These are phyloP conservation scores for Lacanobia oleracea DNA, from an alignment of 2,888 invertebrate species.

Conservation along the genomic window DNA sequence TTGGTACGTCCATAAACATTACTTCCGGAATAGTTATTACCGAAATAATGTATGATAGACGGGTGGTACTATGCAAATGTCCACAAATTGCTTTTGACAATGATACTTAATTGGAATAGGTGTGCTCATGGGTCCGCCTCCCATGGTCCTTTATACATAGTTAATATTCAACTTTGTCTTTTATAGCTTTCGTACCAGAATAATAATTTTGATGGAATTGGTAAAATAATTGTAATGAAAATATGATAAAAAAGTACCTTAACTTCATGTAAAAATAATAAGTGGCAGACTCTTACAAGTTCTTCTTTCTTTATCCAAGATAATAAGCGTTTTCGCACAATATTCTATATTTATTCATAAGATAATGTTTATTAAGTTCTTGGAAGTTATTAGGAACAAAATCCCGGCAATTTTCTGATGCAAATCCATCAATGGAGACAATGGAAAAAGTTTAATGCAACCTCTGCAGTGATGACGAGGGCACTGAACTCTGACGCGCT, in stretches of 20 bases:
- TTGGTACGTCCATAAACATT: slow-evolving; percentile 34
- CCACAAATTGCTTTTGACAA: slow-evolving; percentile 75
- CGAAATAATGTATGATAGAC: slow-evolving; percentile 70
- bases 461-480: slow-evolving; percentile 61
- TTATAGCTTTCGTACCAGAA: slow-evolving; percentile 22
- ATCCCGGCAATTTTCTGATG: slow-evolving; percentile 73
- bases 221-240: slow-evolving; percentile 9
- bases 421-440: slow-evolving; percentile 76
- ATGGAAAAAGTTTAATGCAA: slow-evolving; percentile 78
- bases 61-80: slow-evolving; percentile 77
- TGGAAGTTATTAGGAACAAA: slow-evolving; percentile 63
- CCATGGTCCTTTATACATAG: slow-evolving; percentile 48
- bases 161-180: slow-evolving; percentile 34
- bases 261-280: slow-evolving; percentile 20
- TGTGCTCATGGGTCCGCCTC: slow-evolving; percentile 58
- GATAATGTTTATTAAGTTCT: slow-evolving; percentile 50
- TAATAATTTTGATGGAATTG: slow-evolving; percentile 4
- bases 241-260: slow-evolving; percentile 11
- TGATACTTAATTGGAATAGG: slow-evolving; percentile 73
- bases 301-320: slow-evolving; percentile 31
- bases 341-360: slow-evolving; percentile 59
- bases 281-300: slow-evolving; percentile 21
- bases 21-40: slow-evolving; percentile 58
- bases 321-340: slow-evolving; percentile 40
- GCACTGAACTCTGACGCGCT: slow-evolving; percentile 58